Evolutionary conservation across 1,140 invertebrate genomes (phyloP).

Genomic region (Mamestra configurata): DNA sequence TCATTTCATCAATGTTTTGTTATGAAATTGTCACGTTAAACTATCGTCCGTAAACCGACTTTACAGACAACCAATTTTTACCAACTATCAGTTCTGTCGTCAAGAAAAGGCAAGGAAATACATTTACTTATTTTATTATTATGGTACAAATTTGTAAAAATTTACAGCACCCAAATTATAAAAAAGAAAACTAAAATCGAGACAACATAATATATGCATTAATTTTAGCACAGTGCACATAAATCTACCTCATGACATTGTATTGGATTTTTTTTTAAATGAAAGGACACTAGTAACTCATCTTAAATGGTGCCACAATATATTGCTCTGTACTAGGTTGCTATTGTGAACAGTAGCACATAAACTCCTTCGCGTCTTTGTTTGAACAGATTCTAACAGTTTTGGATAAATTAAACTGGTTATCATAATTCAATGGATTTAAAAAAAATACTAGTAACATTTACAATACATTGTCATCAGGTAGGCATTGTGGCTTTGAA

Average conservation of each 20-base stretch:
- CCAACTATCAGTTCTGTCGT: too few relatives aligned
- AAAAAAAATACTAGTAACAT: constrained; percentile 11
- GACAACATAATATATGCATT: constrained; percentile 58
- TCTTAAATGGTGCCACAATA: too few relatives aligned
- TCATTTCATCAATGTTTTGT: too few relatives aligned
- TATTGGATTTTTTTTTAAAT: constrained; percentile 22
- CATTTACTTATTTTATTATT: background rate
- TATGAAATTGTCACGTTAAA: too few relatives aligned
- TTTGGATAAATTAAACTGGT: background rate
- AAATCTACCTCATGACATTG: background rate
- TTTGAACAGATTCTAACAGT: too few relatives aligned
- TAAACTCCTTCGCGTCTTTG: too few relatives aligned
- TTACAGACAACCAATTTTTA: too few relatives aligned
- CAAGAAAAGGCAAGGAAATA: too few relatives aligned
- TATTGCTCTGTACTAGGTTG: too few relatives aligned
- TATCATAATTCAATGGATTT: background rate
- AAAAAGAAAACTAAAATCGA: constrained; percentile 3
- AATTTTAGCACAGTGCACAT: constrained; percentile 31
- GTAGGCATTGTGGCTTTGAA: constrained; percentile 71
- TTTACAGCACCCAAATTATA: background rate
- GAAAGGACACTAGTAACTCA: too few relatives aligned
- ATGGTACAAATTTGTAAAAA: background rate
- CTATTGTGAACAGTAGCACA: too few relatives aligned
- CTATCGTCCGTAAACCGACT: too few relatives aligned
- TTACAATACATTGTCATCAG: constrained; percentile 35